Conservation (phyloP, 2,113 vertebrate genomes). For the Caretta caretta region DNA sequence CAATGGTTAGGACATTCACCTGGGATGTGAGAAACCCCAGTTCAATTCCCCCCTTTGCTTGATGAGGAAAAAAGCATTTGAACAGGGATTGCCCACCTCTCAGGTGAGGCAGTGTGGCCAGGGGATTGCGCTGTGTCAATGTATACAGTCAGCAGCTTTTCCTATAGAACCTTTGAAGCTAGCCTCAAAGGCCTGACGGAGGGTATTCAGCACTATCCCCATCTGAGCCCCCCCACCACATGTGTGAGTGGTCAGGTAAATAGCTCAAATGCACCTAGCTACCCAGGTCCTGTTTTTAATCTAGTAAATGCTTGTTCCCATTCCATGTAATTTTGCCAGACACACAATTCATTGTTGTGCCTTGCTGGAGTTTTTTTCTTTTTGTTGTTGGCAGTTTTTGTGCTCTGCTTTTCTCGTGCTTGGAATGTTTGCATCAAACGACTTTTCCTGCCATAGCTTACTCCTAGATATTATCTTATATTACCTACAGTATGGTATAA, state of each 20-base stretch:
- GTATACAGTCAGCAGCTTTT: not conserved
- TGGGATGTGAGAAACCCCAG: not conserved
- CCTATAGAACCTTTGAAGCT: not conserved
- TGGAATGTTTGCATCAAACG: not conserved
- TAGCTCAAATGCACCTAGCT: not conserved
- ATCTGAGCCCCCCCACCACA: too few relatives aligned
- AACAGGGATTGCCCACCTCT: not conserved
- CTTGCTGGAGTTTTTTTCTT: not conserved
- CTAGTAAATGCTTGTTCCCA: slow-evolving; percentile 44
- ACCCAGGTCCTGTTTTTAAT: slow-evolving; percentile 27
- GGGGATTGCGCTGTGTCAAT: not conserved
- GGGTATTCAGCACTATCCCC: not conserved
- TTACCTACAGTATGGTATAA: not conserved
- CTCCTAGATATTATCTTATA: not conserved
- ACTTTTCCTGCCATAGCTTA: not conserved
- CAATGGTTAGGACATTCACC: not conserved
- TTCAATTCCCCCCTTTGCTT: not conserved
- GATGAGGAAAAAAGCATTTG: not conserved
- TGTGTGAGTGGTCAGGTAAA: not conserved
- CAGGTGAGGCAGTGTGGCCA: not conserved
- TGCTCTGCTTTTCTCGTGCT: not conserved
- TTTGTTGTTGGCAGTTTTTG: not conserved
- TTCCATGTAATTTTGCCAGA: not conserved
- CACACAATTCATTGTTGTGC: not conserved
- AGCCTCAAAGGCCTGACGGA: slow-evolving; percentile 31